Percentiles rank a stretch among this genome's conserved stretches.
These are phyloP conservation scores for Phylloscopus trochilus DNA, from an alignment of 2,113 vertebrate species.

Conservation along the genomic window DNA sequence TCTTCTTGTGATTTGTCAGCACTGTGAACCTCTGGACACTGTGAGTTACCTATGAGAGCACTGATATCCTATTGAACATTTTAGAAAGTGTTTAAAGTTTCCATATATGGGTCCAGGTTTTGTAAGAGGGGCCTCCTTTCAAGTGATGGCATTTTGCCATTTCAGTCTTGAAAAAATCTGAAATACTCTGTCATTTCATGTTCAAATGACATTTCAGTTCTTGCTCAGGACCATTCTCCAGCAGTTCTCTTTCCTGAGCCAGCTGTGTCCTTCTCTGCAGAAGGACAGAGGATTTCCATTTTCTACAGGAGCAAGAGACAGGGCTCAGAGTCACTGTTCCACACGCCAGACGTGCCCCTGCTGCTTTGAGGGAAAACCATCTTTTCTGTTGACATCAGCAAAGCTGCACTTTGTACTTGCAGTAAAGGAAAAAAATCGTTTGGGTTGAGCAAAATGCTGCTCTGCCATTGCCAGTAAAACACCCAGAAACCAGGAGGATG, in stretches of 20 bases:
- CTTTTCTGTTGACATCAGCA: neutral
- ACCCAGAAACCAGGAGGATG: neutral
- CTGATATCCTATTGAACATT: neutral
- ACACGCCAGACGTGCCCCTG: neutral
- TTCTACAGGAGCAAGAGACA: neutral
- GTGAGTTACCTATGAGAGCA: neutral
- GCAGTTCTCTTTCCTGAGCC: neutral
- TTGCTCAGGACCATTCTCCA: neutral
- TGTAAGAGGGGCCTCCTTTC: neutral
- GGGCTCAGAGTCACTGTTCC: neutral
- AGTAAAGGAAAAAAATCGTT: neutral
- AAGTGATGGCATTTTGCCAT: neutral
- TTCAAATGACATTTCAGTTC: neutral
- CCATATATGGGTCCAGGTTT: fast-evolving
- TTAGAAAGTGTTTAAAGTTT: neutral
- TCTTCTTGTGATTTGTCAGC: neutral
- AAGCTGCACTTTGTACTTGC: neutral
- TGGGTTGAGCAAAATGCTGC: neutral
- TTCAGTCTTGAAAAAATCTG: neutral
- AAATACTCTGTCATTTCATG: neutral
- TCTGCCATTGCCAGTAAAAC: neutral
- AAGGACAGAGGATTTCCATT: neutral
- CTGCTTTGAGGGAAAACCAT: neutral
- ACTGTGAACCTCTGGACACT: neutral
- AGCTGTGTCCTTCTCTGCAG: neutral